Base-by-base conservation (phyloP, 2,888 invertebrate species). In the Biston stratarius region DNA sequence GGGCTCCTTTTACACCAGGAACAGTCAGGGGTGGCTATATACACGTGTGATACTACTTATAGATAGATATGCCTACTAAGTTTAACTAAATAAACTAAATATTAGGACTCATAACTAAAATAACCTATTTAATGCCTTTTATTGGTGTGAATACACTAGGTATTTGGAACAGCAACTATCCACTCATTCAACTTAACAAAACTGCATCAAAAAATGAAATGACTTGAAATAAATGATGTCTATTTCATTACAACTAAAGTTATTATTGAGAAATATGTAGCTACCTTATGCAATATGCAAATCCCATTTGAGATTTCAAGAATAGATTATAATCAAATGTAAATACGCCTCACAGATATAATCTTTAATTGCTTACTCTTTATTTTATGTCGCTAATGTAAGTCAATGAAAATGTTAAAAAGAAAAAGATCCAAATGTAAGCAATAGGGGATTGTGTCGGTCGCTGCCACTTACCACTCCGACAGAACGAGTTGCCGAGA, bases 401-500 rank as follows among this genome's bases (percentile, higher is more conserved):
- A n/a, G 42, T 56, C 15, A 15, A 10, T n/a, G 49, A 47, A 61
- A 57, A 47, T 38, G 47, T 56, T 38, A 38, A 58, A 52, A 48
- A 33, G 24, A 24, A 52, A 61, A 61, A 57, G 63, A 64, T 63
- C 53, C 34, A 56, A 67, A 67, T 65, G 69, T 56, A 64, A 67
- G 63, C 64, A 68, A 59, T 59, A 38, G 15, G 45, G 59, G 66
- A 66, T 52, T 53, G 65, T 53, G 65, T 49, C 58, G 64, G 58
- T 68, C 62, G 76, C 56, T 57, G 73, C 71, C 74, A 91, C 83
- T 59, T 51, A 74, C 74, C 75, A 92, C 84, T 92, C 81, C 82
- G 77, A 78, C 82, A 85, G 84, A 81, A 75, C 75, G 75, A 74
- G 79, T 76, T 82, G 84, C 74, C 80, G 89, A 84, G 89, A 79